Conservation (phyloP, 2,888 invertebrate genomes). For the Coelinius sp. region DNA sequence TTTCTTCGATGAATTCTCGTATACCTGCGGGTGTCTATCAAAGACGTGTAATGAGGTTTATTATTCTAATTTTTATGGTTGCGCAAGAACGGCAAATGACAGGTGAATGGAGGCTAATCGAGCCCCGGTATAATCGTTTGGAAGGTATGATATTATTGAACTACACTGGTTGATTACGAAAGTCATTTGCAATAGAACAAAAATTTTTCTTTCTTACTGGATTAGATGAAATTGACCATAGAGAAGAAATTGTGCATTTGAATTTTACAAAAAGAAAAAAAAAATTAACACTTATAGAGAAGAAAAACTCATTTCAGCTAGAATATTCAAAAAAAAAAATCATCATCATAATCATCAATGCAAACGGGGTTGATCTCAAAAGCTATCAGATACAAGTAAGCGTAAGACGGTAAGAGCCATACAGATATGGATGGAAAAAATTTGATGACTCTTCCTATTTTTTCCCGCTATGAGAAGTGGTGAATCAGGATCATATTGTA, state of each 20-base stretch:
- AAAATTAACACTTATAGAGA: no score
- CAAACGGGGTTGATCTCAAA: not conserved
- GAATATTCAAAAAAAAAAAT: not conserved
- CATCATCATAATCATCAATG: not conserved
- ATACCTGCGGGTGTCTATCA: conserved; percentile 12
- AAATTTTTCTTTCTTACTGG: not conserved
- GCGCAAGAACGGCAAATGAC: conserved; percentile 17
- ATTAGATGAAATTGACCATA: not conserved
- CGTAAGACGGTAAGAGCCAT: no score
- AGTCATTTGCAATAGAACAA: not conserved
- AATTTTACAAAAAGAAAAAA: not conserved
- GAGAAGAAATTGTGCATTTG: not conserved
- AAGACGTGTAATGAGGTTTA: conserved; percentile 5
- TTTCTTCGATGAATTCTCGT: not conserved
- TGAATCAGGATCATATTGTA: conserved; percentile 1
- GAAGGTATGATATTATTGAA: not conserved
- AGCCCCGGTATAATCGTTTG: conserved; percentile 7
- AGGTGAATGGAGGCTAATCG: conserved; percentile 3
- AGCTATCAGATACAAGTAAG: not conserved
- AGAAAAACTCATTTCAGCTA: not conserved
- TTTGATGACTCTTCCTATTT: not conserved
- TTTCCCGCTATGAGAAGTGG: not conserved
- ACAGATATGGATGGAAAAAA: not conserved
- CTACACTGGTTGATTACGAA: not conserved
- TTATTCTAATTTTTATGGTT: conserved; percentile 17